These are phyloP conservation scores for Potamilus streckersoni DNA, from an alignment of 1,140 invertebrate species.

Conservation along the genomic window DNA sequence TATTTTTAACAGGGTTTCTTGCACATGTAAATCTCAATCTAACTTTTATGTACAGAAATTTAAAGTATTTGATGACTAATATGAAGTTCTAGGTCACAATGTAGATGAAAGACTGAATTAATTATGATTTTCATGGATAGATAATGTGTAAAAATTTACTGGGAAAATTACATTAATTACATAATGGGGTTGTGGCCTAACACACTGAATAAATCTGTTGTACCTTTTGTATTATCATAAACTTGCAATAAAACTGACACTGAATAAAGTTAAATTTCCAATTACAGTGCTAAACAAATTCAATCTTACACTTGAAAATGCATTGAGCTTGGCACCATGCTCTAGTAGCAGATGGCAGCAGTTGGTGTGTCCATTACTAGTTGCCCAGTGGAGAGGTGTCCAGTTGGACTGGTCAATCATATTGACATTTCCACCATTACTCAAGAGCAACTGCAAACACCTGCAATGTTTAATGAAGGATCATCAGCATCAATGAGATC, in stretches of 20 bases:
- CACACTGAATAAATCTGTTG: too few relatives aligned
- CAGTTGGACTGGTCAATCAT: conserved; percentile 45
- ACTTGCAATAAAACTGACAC: not conserved
- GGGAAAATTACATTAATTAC: too few relatives aligned
- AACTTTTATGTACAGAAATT: too few relatives aligned
- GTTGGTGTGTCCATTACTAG: conserved; percentile 46
- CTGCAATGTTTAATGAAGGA: conserved; percentile 32
- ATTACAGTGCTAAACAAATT: not conserved
- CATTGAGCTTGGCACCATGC: conserved; percentile 49
- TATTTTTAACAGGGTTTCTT: too few relatives aligned
- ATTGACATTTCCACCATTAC: conserved; percentile 52
- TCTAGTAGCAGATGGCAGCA: conserved; percentile 54
- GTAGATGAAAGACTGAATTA: too few relatives aligned
- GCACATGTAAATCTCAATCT: too few relatives aligned
- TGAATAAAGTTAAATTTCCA: not conserved
- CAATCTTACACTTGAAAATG: conserved; percentile 49
- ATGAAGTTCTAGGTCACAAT: too few relatives aligned
- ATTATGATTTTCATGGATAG: too few relatives aligned
- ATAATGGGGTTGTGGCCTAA: too few relatives aligned
- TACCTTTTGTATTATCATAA: too few relatives aligned
- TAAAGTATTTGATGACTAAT: too few relatives aligned
- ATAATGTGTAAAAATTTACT: too few relatives aligned
- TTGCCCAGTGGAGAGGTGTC: conserved; percentile 59
- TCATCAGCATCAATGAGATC: not conserved
- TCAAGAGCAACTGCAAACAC: conserved; percentile 54